Conservation (phyloP, 92 coral and sea anemone species). For the Desmophyllum pertusum region DNA sequence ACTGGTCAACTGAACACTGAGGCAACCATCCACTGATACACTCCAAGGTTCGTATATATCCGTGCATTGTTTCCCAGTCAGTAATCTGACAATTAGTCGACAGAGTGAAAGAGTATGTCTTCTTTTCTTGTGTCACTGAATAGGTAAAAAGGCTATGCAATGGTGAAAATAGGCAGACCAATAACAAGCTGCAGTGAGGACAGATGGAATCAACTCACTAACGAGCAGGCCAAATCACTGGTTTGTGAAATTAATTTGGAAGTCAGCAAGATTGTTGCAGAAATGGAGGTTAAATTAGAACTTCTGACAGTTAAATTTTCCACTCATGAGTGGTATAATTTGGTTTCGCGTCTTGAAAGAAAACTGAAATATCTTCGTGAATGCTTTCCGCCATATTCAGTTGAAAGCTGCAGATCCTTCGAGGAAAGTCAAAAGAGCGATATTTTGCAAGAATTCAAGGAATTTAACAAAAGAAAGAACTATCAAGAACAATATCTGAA, state of each 20-base stretch:
- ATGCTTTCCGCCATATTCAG: slow-evolving; percentile 35
- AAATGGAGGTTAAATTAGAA: slow-evolving; percentile 20
- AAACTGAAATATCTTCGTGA: slow-evolving; percentile 10
- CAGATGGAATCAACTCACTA: slow-evolving; percentile 11
- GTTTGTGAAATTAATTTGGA: slow-evolving; percentile 6
- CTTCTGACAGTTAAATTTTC: slow-evolving; percentile 13
- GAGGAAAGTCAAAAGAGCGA: not conserved
- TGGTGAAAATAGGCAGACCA: slow-evolving; percentile 29
- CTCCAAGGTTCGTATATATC: not conserved
- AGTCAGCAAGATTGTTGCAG: slow-evolving; percentile 15
- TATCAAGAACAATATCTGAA: slow-evolving; percentile 15
- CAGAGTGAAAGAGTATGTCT: not conserved
- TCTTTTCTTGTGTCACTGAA: not conserved
- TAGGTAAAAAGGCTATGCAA: not conserved
- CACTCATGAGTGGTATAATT: slow-evolving; percentile 24
- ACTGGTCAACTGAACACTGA: not conserved
- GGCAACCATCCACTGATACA: not conserved
- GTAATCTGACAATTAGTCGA: not conserved
- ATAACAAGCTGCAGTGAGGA: not conserved
- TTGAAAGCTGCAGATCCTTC: not conserved
- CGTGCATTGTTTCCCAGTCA: not conserved
- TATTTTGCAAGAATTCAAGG: slow-evolving; percentile 29
- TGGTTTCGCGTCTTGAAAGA: not conserved
- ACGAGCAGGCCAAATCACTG: slow-evolving; percentile 11
- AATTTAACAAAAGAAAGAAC: slow-evolving; percentile 22